Evolutionary conservation across 2,113 vertebrate species (phyloP).

Genomic region (Dicaeum eximium): DNA sequence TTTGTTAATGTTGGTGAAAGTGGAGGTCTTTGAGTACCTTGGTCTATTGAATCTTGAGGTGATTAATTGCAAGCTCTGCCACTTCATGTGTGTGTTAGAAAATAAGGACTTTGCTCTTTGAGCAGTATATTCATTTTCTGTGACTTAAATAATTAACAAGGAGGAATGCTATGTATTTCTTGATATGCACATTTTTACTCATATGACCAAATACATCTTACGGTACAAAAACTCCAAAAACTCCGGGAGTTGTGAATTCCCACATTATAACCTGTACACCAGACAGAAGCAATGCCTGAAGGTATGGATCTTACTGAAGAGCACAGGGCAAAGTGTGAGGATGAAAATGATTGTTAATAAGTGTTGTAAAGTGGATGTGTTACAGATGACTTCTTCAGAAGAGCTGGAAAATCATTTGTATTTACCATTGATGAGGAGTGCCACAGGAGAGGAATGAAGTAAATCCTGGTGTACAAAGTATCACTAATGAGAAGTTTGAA

Average conservation of each 20-base stretch:
- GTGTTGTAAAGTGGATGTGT: background rate
- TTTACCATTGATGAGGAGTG: background rate
- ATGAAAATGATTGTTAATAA: background rate
- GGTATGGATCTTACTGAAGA: background rate
- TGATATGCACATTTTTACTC: background rate
- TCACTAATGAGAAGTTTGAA: background rate
- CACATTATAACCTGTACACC: background rate
- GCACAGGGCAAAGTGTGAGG: background rate
- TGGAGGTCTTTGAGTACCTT: background rate
- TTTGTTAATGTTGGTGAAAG: background rate
- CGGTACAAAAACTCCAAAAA: background rate
- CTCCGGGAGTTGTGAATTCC: background rate
- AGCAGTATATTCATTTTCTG: background rate
- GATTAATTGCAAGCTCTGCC: background rate
- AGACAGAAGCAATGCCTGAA: background rate
- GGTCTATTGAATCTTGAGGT: background rate
- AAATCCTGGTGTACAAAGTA: background rate
- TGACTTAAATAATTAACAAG: background rate
- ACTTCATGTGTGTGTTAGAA: background rate
- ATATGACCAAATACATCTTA: background rate
- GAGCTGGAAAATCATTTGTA: background rate
- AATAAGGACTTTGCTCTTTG: background rate
- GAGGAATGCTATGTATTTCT: background rate
- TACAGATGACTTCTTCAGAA: background rate
- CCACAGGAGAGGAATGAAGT: background rate